Conservation (phyloP, 2,113 vertebrate genomes). For the Origma solitaria region DNA sequence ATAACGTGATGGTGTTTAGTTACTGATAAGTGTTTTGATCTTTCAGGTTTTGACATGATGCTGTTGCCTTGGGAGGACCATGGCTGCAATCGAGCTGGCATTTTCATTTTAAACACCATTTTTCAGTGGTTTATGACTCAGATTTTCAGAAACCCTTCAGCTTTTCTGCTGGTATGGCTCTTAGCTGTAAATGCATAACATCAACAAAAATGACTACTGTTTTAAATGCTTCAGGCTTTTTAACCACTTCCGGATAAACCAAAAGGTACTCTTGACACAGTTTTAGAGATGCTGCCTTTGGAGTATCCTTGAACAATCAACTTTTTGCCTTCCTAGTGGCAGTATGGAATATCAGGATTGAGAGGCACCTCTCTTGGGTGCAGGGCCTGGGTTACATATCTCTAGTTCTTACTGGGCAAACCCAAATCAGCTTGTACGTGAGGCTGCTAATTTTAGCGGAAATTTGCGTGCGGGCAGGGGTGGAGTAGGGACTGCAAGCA, state of each 20-base stretch:
- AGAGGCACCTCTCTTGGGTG: background rate
- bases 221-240: background rate
- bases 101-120: slow-evolving; percentile 26
- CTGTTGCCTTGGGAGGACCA: background rate
- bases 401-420: background rate
- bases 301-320: background rate
- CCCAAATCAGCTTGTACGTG: rapidly evolving
- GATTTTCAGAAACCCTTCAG: background rate
- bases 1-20: rapidly evolving
- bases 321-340: background rate
- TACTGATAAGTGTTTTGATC: rapidly evolving
- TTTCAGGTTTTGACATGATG: background rate
- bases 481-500: background rate
- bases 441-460: background rate
- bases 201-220: background rate
- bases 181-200: background rate
- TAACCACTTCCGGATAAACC: slow-evolving; percentile 10
- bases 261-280: background rate
- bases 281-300: background rate
- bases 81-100: background rate
- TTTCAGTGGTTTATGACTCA: slow-evolving; percentile 31
- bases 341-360: rapidly evolving
- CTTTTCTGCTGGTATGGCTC: background rate
- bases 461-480: background rate
- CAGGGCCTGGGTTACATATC: background rate